A percentile compares a stretch with the other conserved stretches of the same genome.
Conservation (phyloP, 2,888 invertebrate genomes). For the Chesias legatella region DNA sequence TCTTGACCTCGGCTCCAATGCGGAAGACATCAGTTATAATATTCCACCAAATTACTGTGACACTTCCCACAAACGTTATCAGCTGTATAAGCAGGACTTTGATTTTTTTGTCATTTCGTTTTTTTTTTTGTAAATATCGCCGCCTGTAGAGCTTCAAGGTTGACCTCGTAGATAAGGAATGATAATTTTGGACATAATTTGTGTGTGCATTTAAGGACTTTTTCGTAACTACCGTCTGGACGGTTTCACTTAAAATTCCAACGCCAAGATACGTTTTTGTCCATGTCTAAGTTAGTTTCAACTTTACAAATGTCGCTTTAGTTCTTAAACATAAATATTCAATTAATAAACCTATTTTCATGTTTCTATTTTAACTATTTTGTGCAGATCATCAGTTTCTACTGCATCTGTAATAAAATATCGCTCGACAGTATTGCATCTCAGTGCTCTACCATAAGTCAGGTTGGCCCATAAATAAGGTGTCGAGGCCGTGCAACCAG, state of each 20-base stretch:
- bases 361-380: not conserved
- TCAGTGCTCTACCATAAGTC: slow-evolving; percentile 16
- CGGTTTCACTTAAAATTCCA: slow-evolving; percentile 21
- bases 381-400: too few relatives aligned
- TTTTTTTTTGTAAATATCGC: slow-evolving; percentile 60
- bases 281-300: slow-evolving; percentile 14
- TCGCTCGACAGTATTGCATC: not conserved
- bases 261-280: slow-evolving; percentile 13
- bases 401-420: not conserved
- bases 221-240: slow-evolving; percentile 32
- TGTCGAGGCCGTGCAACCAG: slow-evolving; percentile 44
- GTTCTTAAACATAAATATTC: too few relatives aligned
- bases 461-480: slow-evolving; percentile 40
- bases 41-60: slow-evolving; percentile 50
- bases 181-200: slow-evolving; percentile 69
- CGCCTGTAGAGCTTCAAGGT: slow-evolving; percentile 68
- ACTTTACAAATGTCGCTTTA: slow-evolving; percentile 8
- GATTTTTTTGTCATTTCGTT: slow-evolving; percentile 50
- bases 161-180: slow-evolving; percentile 70
- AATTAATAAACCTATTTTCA: too few relatives aligned
- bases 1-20: slow-evolving; percentile 57
- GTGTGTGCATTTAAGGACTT: slow-evolving; percentile 48
- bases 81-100: slow-evolving; percentile 30
- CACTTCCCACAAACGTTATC: slow-evolving; percentile 28
- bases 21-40: slow-evolving; percentile 63